Base-by-base conservation (phyloP, 2,797 vertebrate genomes). In the Mormyrops attenuatus region DNA sequence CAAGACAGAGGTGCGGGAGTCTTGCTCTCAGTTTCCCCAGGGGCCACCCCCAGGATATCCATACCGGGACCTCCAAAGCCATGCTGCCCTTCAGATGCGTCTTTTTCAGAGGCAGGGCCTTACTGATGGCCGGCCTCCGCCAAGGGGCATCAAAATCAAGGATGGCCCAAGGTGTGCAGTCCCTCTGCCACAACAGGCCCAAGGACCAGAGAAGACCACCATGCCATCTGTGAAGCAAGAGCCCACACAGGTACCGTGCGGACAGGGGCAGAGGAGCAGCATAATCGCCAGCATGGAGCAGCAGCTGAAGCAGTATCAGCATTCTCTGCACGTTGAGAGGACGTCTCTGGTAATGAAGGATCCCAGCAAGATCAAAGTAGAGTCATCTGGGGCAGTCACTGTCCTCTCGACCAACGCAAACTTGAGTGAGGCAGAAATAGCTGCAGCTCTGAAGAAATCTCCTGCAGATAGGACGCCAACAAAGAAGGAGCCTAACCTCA, bases 201-300 rank as follows among this genome's bases (percentile, higher is more conserved):
- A 90, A 96, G 96, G 95, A 85, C 73, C 53, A 93, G 93, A 93
- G 93, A 95, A 93, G 47, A 41, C 88, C 15, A 38, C 85, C 20
- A 88, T 89, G 49, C 95, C 94, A 91, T 6, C 93, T 90, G 93
- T 95, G 88, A 96, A 96, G 91, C 95, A 95, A 91, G 96, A 97
- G 92, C 92, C 91, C 91, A 92, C 93, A 87, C 93, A 95, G 86
- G 93, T 92, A 0, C 87, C 91, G 90, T 95, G 94, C 0, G 95
- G 96, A 22, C 93, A 92, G 47, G 60, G 87, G 88, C 95, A 95
- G 90, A 95, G 95, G 53, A 96, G 94, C 91, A 99, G 97, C 93
- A 99, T 99, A 91, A 95, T 99, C 4, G 97, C 98, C 91, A 97
- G 97, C 89, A 98, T 99, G 97, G 99, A 99, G 93, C 97, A 98